Base-by-base conservation (phyloP, 2,113 vertebrate genomes). In the Paedocypris sp. region DNA sequence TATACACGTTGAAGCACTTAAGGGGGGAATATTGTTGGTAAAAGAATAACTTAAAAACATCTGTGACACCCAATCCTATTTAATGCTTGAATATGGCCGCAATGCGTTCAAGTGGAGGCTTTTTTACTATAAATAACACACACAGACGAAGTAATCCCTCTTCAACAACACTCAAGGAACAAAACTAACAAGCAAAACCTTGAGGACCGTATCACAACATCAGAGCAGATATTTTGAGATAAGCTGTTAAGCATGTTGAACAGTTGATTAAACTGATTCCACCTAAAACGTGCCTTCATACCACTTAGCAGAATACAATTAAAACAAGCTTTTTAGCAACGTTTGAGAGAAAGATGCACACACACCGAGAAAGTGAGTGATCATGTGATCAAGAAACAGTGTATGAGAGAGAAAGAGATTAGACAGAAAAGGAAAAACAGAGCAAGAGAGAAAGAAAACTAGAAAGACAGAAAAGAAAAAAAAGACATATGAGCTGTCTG, bases 41-140 rank as follows among this genome's bases (percentile, higher is more conserved):
- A 66, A 46, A 6, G 49, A 71, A 72, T 53, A 66, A 49, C 52
- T 10, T 60, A 78, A 76, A 73, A 79, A 79, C 75, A 78, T 58
- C 19, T 11, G 32, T 58, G 43, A 61, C 31, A 62, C 54, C 38
- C 76, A 85, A 85, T 85, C 83, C 79, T 69, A 82, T 85, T 85
- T 81, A 79, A 78, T 77, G 80, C 73, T 73, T 68, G 28, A 71
- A 71, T 68, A 66, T 67, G 59, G 74, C 53, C 38, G 16, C 41
- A 13, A 56, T 48, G 53, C 25, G 26, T 43, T 60, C 5, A 67
- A 60, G 50, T 52, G 28, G 6, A 32, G 52, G 29, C n/a, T n/a
- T 32, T 64, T 60, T 42, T 61, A 65, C 70, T 74, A 62, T 79
- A 76, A 77, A 83, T 71, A 62, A 70, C 78, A 78, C 77, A 81